Base-by-base conservation (phyloP, 2,888 invertebrate species). In the Torymus tubicola region DNA sequence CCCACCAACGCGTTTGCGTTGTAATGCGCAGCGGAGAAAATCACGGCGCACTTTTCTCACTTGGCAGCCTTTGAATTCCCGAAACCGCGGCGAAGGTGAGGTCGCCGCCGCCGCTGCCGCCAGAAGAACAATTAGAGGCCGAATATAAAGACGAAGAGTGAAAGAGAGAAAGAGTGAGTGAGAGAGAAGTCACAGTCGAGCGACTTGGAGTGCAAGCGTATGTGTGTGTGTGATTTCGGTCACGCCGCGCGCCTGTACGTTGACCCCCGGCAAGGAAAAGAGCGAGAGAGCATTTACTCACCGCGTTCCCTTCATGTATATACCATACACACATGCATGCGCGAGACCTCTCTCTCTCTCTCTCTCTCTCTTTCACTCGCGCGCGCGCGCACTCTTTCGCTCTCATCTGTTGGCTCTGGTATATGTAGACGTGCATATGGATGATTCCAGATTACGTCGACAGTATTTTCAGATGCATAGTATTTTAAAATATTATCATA, bases 231-330 rank as follows among this genome's bases (percentile, higher is more conserved):
- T 89, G 90, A 90, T 90, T 90, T 90, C 88, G 90, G 89, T 90
- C 89, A 90, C 89, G 89, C 88, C 88, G 88, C 84, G 85, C 88
- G 90, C 87, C 89, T 90, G 90, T 90, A 89, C 90, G 86, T 90
- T 90, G 90, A 90, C 90, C 90, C 86, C 87, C 85, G 58, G 75
- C 77, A 79, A 79, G 81, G 82, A 84, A 84, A 84, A 83, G 81
- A 82, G 75, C 78, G 83, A 79, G 84, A 85, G 85, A 86, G 84
- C 85, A 86, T 87, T 87, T 86, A 86, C 86, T 86, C 87, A 85
- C 85, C 83, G 85, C 85, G 81, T 83, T 85, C 85, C 83, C 83
- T 82, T 84, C 84, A 53, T 42, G 24, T 78, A 78, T 80, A 67
- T 82, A 11, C n/a, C 60, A 42, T 71, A 58, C 73, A 83, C 80